phyloP scores from a whole-genome alignment of 1,140 invertebrate genomes.

The Myzus persicae region DNA sequence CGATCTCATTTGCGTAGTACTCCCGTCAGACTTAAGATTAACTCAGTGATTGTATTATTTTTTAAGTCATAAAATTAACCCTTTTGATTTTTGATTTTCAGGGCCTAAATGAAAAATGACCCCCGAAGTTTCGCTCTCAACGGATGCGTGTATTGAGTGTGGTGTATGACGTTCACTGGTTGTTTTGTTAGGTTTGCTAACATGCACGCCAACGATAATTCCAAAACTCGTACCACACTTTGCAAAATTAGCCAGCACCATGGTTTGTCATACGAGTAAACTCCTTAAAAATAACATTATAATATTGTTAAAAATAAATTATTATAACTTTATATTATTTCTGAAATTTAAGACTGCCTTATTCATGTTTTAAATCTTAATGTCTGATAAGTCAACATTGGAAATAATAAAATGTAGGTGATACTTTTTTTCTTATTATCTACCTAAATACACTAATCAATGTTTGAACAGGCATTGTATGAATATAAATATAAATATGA shows the following conservation, averaged over 20 bases:
- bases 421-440: no score
- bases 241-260: conserved; percentile 70
- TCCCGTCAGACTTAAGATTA: conserved; percentile 54
- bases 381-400: no score
- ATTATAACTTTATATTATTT: not conserved
- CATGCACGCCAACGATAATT: conserved; percentile 69
- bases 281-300: conserved; percentile 28
- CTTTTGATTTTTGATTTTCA: not conserved
- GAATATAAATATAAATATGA: not conserved
- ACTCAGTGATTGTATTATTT: conserved; percentile 52
- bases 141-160: conserved; percentile 59
- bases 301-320: conserved; percentile 9
- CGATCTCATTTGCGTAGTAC: conserved; percentile 50
- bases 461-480: not conserved
- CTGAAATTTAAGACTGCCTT: not conserved
- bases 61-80: conserved; percentile 35
- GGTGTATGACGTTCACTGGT: conserved; percentile 66
- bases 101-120: conserved; percentile 60
- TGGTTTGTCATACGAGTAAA: conserved; percentile 60
- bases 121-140: conserved; percentile 59
- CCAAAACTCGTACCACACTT: conserved; percentile 67
- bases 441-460: no score
- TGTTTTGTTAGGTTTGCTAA: conserved; percentile 73
- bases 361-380: no score
- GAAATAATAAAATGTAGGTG: no score